Evolutionary conservation across 2,797 vertebrate species (phyloP), one percentile per base, ranked within the genome.

Genomic region (Hyperoplus immaculatus): DNA sequence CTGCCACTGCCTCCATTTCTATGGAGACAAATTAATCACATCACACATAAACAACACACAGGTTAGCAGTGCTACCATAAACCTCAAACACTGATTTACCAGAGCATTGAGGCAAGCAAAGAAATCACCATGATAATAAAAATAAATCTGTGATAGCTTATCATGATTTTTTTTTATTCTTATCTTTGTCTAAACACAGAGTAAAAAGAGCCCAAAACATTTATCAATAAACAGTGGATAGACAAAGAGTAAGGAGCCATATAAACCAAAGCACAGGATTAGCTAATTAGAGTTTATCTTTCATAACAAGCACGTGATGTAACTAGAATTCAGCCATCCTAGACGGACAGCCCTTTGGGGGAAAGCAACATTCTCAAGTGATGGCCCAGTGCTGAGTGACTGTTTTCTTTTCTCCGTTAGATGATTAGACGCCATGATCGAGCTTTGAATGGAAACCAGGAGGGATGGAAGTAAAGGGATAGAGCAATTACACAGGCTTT

Each of bases 1-100:
- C 87, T 87, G 89, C 88, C 90, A 92, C 88, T 83, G 85, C 87
- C 91, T 92, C 94, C 91, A 93, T 80, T 87, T 94, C 93, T 95
- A 93, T 78, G 82, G 88, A 90, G 79, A 93, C 76, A 92, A 88
- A 93, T 83, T 55, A 88, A 75, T 62, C 61, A 73, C 63, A 83
- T 89, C 81, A 87, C 68, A 87, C 78, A 83, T 65, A 73, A 84
- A 83, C 78, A 83, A 87, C 77, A 82, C 77, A 84, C 45, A 54
- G 50, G 36, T 73, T 58, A 63, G 75, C 13, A 59, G 47, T 13
- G 61, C 76, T 18, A 29, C 36, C 50, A 72, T 55, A 68, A 72
- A 80, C 64, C 46, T 72, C 50, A 63, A 61, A 79, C 55, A 79
- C 11, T 62, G 41, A 86, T 74, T 75, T 55, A 78, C 53, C 61